Evolutionary conservation across 1,140 invertebrate species (phyloP), one percentile per base, ranked within the genome.

Genomic region (Cheumatopsyche charites): DNA sequence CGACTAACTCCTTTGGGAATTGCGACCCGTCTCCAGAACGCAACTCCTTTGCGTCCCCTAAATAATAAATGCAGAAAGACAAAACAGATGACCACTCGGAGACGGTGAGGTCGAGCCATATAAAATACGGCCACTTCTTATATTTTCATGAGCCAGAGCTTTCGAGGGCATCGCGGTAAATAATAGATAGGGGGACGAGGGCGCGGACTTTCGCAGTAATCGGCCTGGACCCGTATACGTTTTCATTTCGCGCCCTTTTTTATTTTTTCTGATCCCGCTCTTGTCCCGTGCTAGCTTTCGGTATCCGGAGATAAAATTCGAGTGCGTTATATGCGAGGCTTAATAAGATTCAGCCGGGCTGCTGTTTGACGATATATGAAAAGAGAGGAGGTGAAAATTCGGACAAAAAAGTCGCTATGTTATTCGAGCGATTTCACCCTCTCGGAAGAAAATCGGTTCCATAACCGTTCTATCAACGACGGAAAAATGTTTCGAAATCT

Each of bases 51-150:
- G 17, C 55, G 55, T 26, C 21, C 12, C 55, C 21, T 58, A 58
- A 58, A 58, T 58, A 58, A 58, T 58, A 58, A 58, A 58, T 58
- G 55, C 21, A 23, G 21, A 58, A 58, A 58, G 55, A 58, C 55
- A 58, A 58, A 58, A 58, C 55, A 26, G 19, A 58, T 58, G 55
- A 58, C 55, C 55, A 26, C 55, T 58, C 55, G 21, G 47, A 7
- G 47, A 15, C 47, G 7, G 15, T 19, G 47, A 52, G 47, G 47
- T 58, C 19, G 55, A 58, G 21, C 17, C 21, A 25, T 25, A 58
- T 25, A 58, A 58, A 25, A 58, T 6, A 12, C 19, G 19, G 19
- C 7, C 19, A 11, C 55, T 25, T 58, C 55, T 58, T 58, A 58
- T 26, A 58, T 26, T 26, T 23, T 58, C 55, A 26, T 58, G 21